Conservation (phyloP, 1,140 invertebrate species). For the Micrasema minimum region DNA sequence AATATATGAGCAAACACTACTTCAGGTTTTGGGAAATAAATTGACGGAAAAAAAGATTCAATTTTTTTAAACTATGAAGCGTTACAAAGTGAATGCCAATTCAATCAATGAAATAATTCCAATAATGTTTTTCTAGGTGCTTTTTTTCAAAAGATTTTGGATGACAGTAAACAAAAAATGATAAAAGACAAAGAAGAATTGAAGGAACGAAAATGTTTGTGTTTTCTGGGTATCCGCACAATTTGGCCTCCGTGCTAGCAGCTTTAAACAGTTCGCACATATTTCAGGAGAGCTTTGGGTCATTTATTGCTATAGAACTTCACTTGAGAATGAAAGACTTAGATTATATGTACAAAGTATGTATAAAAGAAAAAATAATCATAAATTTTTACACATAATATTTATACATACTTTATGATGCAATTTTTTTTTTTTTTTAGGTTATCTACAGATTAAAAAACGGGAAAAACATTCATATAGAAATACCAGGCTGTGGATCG, state of each 20-base stretch:
- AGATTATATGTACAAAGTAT: slow-evolving; percentile 30
- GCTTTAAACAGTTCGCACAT: slow-evolving; percentile 60
- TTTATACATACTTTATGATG: neutral
- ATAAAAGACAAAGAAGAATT: slow-evolving; percentile 52
- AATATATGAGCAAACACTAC: too few species aligned
- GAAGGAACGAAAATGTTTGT: slow-evolving; percentile 56
- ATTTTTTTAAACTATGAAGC: too few species aligned
- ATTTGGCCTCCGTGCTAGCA: slow-evolving; percentile 61
- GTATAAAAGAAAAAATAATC: slow-evolving; percentile 37
- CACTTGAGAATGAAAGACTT: slow-evolving; percentile 54
- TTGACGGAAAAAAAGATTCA: too few species aligned
- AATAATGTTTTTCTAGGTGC: slow-evolving; percentile 61
- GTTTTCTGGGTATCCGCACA: slow-evolving; percentile 61
- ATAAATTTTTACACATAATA: neutral
- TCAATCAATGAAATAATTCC: too few species aligned
- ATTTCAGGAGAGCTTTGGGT: slow-evolving; percentile 61
- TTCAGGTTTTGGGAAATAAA: too few species aligned
- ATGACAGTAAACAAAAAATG: slow-evolving; percentile 55
- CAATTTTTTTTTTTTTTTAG: neutral
- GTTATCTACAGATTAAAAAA: slow-evolving; percentile 65
- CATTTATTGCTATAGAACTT: slow-evolving; percentile 61
- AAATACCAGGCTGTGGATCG: slow-evolving; percentile 61
- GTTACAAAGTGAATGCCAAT: too few species aligned
- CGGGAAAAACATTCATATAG: slow-evolving; percentile 61
- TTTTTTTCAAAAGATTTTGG: slow-evolving; percentile 63